These are phyloP conservation scores for Cryptus viduatorius DNA, from an alignment of 2,888 invertebrate genomes.

Conservation along the genomic window DNA sequence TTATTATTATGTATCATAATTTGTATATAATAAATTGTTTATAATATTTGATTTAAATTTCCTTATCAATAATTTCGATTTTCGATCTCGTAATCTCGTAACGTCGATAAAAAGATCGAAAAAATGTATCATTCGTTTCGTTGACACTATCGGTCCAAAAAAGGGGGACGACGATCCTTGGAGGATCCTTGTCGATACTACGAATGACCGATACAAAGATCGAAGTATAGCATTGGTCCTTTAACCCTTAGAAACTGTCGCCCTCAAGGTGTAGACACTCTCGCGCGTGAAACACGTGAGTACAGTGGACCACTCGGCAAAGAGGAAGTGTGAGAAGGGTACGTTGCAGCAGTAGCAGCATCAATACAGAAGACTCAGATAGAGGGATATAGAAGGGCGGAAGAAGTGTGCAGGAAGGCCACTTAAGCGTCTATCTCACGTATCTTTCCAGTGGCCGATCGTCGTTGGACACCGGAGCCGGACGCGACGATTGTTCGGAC, in stretches of 20 bases:
- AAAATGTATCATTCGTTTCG: too few species aligned
- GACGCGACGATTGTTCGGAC: slow-evolving; percentile 75
- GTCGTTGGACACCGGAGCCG: slow-evolving; percentile 74
- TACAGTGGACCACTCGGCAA: background rate
- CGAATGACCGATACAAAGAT: background rate
- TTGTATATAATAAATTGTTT: too few species aligned
- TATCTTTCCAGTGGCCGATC: slow-evolving; percentile 75
- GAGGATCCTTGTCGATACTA: background rate
- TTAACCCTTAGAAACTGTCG: background rate
- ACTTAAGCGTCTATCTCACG: slow-evolving; percentile 71
- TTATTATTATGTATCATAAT: too few species aligned
- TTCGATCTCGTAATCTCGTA: too few species aligned
- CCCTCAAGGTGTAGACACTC: background rate
- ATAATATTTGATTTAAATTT: too few species aligned
- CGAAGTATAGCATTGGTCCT: background rate
- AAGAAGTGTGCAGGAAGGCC: slow-evolving; percentile 13
- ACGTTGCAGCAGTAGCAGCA: background rate
- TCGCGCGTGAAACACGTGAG: background rate
- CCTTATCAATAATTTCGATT: too few species aligned
- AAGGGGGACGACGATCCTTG: background rate
- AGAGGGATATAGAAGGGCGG: slow-evolving; percentile 6
- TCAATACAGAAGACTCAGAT: slow-evolving; percentile 5
- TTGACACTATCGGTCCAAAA: background rate
- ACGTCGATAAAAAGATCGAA: too few species aligned
- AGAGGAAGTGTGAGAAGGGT: background rate